A percentile compares a stretch with the other conserved stretches of the same genome.
These are phyloP conservation scores for Noctua janthe DNA, from an alignment of 2,888 invertebrate species.

Conservation along the genomic window DNA sequence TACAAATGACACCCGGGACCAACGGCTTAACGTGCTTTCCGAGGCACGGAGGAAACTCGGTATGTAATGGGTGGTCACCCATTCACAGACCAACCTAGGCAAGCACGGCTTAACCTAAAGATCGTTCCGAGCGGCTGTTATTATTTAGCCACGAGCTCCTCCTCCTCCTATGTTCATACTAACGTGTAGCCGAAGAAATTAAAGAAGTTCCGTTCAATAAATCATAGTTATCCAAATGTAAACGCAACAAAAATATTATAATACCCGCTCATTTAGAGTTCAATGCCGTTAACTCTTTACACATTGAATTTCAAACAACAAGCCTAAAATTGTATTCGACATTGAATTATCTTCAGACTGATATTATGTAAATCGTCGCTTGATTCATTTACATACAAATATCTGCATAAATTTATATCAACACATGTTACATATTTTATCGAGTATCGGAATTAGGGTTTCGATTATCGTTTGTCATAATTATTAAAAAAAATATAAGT, in stretches of 20 bases:
- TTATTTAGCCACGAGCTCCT: no score
- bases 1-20: no score
- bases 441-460: constrained; percentile 55
- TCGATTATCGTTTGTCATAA: constrained; percentile 66
- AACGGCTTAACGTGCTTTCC: no score
- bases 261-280: constrained; percentile 57
- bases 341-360: constrained; percentile 69
- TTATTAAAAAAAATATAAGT: constrained; percentile 64
- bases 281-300: constrained; percentile 64
- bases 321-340: constrained; percentile 63
- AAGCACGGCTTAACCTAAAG: no score
- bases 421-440: constrained; percentile 65
- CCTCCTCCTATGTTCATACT: neutral
- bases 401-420: constrained; percentile 69
- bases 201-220: constrained; percentile 30
- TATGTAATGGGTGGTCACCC: no score
- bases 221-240: constrained; percentile 33
- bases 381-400: constrained; percentile 68
- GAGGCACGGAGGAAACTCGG: no score
- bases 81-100: no score
- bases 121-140: no score
- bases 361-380: constrained; percentile 72
- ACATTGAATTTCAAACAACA: constrained; percentile 63
- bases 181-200: constrained; percentile 7
- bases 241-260: constrained; percentile 50